Evolutionary conservation across 2,113 vertebrate genomes (phyloP).

Genomic region (Barnardius zonarius): DNA sequence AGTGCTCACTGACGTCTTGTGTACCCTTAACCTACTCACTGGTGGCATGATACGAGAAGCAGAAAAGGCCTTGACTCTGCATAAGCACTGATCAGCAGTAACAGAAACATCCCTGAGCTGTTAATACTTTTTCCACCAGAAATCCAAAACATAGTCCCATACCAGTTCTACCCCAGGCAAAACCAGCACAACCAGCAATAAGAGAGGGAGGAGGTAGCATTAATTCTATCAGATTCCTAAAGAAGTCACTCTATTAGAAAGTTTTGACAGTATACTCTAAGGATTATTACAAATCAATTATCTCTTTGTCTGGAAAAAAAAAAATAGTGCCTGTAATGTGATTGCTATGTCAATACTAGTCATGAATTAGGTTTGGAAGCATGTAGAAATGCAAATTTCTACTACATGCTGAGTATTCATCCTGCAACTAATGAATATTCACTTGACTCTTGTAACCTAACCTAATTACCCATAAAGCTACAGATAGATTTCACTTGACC

Average conservation of each 20-base stretch:
- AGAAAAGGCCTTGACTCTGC: neutral
- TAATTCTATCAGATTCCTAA: neutral
- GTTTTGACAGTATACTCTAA: neutral
- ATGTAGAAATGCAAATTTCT: constrained; percentile 49
- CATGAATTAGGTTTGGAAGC: constrained; percentile 41
- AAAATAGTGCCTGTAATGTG: neutral
- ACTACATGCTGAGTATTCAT: constrained; percentile 51
- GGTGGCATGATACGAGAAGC: neutral
- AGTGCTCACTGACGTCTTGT: no score
- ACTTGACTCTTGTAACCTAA: constrained; percentile 65
- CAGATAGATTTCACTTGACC: constrained; percentile 67
- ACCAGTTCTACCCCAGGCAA: neutral
- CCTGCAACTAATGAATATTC: constrained; percentile 67
- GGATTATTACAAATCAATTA: constrained; percentile 36
- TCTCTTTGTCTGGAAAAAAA: constrained; percentile 1
- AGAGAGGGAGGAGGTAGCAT: neutral
- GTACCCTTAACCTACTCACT: neutral
- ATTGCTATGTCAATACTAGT: constrained; percentile 56
- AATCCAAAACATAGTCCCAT: neutral
- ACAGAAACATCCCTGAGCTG: neutral
- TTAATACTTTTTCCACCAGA: neutral
- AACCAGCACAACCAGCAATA: neutral
- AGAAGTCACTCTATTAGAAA: neutral
- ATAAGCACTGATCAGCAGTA: neutral
- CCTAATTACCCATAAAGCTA: constrained; percentile 70